Percentiles rank a stretch among this genome's conserved stretches.
Conservation (phyloP, 1,140 invertebrate species). For the Aphidius gifuensis region DNA sequence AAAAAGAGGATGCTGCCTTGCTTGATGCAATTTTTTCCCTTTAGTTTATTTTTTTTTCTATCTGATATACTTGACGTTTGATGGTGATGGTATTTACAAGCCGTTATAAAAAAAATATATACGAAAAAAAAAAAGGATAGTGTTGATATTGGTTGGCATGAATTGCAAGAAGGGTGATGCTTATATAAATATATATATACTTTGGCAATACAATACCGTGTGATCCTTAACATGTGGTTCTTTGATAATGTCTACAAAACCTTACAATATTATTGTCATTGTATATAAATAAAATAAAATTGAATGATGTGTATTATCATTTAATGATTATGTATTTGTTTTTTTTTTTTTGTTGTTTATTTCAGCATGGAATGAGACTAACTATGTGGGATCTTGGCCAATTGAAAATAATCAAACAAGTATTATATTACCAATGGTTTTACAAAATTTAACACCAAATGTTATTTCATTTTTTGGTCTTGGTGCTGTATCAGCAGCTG, state of each 20-base stretch:
- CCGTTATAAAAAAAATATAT: no score
- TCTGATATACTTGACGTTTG: conserved; percentile 50
- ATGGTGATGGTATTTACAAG: conserved; percentile 37
- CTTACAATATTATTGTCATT: conserved; percentile 43
- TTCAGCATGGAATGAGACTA: conserved; percentile 90
- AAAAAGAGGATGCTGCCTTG: no score
- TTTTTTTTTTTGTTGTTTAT: conserved; percentile 20
- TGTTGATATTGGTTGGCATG: no score
- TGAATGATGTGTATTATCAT: not conserved
- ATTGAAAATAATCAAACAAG: conserved; percentile 76
- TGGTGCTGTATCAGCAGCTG: conserved; percentile 96
- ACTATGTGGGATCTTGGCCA: conserved; percentile 71
- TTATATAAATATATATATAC: not conserved
- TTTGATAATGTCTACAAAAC: conserved; percentile 30
- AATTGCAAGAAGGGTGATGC: no score
- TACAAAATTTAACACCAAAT: conserved; percentile 92
- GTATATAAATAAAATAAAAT: conserved; percentile 26
- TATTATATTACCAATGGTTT: conserved; percentile 93
- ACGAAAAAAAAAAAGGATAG: no score
- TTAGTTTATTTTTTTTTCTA: not conserved
- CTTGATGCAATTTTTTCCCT: no score
- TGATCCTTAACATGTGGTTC: conserved; percentile 44
- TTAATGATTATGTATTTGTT: not conserved
- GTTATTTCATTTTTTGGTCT: conserved; percentile 95
- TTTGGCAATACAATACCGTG: conserved; percentile 45